Evolutionary conservation across 2,888 invertebrate species (phyloP), one percentile per base, ranked within the genome.

Genomic region (Cryptocheilus praepositus): DNA sequence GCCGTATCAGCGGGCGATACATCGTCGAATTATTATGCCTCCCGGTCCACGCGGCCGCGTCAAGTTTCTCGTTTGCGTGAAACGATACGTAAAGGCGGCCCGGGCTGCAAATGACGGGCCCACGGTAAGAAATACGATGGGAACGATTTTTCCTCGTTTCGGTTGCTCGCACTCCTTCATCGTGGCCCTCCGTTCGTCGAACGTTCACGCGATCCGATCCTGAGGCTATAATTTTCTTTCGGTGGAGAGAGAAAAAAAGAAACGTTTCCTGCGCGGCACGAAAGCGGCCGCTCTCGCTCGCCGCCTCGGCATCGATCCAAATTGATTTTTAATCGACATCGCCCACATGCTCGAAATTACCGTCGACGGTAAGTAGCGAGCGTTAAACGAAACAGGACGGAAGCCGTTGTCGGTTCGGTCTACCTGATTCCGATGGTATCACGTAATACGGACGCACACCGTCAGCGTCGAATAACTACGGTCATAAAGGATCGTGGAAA

Each of bases 121-220:
- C 64, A 64, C 45, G 11, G 63, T 36, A 51, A 67, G 59, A 62
- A 66, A 62, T 56, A 49, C 54, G 64, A 67, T 60, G 70, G 56
- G 59, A 64, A 64, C 19, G 46, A 63, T 71, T 71, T 73, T 66
- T 66, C 60, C 51, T 13, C 63, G 46, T 21, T 65, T 65, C 51
- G 64, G 60, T 56, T 58, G 51, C 58, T 54, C 53, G 44, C 46
- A 63, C 60, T 61, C 46, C 25, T 36, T n/a, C 45, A 45, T 60
- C 52, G 21, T 21, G 56, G 44, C 60, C 57, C 64, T 55, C 62
- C 51, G 57, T 57, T 51, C 36, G 55, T 64, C 65, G 59, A 60
- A 63, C 63, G 70, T 49, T 78, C 79, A 65, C 68, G 76, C 73
- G 70, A 78, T 71, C 63, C 69, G 54, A 74, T 71, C 67, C 64